Evolutionary conservation across 2,113 vertebrate genomes (phyloP).

Genomic region (Aldabrachelys gigantea): DNA sequence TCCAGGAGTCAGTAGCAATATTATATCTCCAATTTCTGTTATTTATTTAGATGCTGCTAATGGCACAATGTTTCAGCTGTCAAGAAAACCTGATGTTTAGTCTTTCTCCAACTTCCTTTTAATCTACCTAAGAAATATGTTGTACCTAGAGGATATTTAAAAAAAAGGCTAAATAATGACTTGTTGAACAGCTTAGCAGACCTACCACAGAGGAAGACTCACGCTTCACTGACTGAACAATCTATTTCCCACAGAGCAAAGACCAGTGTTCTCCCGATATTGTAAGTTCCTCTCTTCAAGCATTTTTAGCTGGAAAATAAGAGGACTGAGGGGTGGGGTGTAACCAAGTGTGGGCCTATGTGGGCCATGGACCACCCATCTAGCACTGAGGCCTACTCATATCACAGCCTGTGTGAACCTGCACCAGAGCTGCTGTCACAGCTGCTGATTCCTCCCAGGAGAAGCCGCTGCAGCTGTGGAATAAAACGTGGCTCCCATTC

Average conservation of each 20-base stretch:
- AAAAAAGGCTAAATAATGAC: neutral
- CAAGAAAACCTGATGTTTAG: slow-evolving; percentile 37
- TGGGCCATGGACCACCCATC: neutral
- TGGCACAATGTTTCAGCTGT: slow-evolving; percentile 51
- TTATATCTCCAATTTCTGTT: slow-evolving; percentile 27
- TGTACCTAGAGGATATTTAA: neutral
- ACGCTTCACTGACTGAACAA: neutral
- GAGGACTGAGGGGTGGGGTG: fast-evolving
- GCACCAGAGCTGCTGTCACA: neutral
- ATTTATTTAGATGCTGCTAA: slow-evolving; percentile 59
- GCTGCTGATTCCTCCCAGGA: neutral
- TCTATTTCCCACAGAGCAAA: neutral
- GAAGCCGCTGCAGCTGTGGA: neutral
- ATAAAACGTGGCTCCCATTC: neutral
- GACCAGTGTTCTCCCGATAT: neutral
- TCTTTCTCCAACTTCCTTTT: slow-evolving; percentile 40
- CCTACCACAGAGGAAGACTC: neutral
- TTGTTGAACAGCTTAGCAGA: neutral
- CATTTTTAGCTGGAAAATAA: neutral
- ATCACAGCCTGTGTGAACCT: neutral
- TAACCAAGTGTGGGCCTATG: neutral
- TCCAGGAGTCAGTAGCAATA: neutral
- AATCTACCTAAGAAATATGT: slow-evolving; percentile 33
- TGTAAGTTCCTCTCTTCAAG: neutral
- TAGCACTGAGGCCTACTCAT: neutral